Percentiles rank a stretch among this genome's conserved stretches.
Conservation (phyloP, 2,888 invertebrate genomes). For the Molanna angustata region DNA sequence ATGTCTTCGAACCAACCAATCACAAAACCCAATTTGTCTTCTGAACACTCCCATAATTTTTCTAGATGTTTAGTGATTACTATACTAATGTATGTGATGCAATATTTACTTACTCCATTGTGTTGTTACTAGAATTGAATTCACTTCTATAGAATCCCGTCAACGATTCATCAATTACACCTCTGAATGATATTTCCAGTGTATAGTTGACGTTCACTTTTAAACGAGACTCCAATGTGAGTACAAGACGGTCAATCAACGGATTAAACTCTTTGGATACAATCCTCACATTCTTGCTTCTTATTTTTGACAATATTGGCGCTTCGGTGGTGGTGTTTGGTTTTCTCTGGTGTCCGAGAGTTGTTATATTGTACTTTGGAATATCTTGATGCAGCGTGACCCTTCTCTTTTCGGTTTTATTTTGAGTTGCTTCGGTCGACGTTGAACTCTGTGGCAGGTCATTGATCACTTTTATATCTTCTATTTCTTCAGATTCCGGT, state of each 20-base stretch:
- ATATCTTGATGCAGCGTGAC: too few species aligned
- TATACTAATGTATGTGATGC: not conserved
- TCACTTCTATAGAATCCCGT: constrained; percentile 68
- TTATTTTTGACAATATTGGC: constrained; percentile 6
- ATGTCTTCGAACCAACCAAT: too few species aligned
- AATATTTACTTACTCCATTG: constrained; percentile 41
- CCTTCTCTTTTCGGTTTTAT: too few species aligned
- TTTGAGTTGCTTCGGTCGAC: not conserved
- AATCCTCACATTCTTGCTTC: constrained; percentile 17
- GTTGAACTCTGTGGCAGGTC: not conserved
- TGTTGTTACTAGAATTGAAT: constrained; percentile 58
- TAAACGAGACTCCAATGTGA: constrained; percentile 44
- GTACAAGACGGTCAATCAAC: constrained; percentile 42
- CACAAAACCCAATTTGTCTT: too few species aligned
- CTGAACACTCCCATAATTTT: too few species aligned
- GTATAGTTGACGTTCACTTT: constrained; percentile 53
- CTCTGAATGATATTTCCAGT: constrained; percentile 54
- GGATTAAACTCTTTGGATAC: constrained; percentile 23
- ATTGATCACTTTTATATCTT: constrained; percentile 1
- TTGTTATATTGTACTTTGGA: not conserved
- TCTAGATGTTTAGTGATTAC: not conserved
- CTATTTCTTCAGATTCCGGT: not conserved
- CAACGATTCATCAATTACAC: constrained; percentile 57
- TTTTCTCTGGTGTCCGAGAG: not conserved
- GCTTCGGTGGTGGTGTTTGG: too few species aligned